Evolutionary conservation across 2,797 vertebrate species (phyloP).

Genomic region (Darevskia mixta): DNA sequence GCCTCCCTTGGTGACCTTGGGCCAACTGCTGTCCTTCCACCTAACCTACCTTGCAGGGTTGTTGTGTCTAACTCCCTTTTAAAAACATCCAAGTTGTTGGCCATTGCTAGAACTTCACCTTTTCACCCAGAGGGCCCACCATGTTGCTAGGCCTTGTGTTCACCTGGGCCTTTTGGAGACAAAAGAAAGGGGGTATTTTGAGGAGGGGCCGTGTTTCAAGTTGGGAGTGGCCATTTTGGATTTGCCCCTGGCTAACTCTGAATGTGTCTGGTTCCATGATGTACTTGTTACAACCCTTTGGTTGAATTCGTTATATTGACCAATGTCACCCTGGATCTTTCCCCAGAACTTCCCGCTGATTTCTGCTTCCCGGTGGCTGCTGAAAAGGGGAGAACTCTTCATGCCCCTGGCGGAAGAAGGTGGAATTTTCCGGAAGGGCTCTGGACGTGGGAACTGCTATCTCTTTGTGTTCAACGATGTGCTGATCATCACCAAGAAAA

Average conservation of each 20-base stretch:
- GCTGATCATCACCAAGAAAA: conserved; percentile 94
- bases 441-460: conserved; percentile 85
- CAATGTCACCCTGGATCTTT: not conserved
- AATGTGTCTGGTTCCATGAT: not conserved
- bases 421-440: conserved; percentile 88
- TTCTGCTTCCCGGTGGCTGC: conserved; percentile 92
- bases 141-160: not conserved
- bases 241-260: not conserved
- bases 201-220: not conserved
- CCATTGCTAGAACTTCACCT: too few relatives aligned
- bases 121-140: too few relatives aligned
- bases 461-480: conserved; percentile 95
- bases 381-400: conserved; percentile 88
- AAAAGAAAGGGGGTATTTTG: not conserved
- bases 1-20: too few relatives aligned
- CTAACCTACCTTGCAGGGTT: too few relatives aligned
- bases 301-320: rapidly evolving
- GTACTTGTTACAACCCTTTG: too few relatives aligned
- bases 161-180: too few relatives aligned
- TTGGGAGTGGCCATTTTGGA: too few relatives aligned
- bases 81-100: too few relatives aligned
- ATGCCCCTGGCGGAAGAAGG: conserved; percentile 83
- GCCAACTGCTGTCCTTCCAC: too few relatives aligned
- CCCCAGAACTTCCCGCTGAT: conserved; percentile 90
- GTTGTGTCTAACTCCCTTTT: too few relatives aligned